Conservation (phyloP, 2,113 vertebrate genomes). For the Atractosteus spatula region DNA sequence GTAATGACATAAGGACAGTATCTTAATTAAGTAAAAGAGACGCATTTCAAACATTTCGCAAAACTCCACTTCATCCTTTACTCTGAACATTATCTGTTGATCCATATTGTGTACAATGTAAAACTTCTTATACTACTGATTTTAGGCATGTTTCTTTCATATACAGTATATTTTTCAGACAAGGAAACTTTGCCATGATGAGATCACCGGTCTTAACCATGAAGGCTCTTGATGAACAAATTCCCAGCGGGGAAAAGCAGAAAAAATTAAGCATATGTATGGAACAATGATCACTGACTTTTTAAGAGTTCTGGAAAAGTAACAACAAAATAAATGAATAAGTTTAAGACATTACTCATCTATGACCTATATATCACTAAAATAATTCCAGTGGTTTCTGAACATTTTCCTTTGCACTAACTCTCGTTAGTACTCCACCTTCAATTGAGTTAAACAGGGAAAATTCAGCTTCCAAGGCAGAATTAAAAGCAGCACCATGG, state of each 20-base stretch:
- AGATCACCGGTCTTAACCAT: conserved; percentile 35
- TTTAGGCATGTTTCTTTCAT: too few relatives aligned
- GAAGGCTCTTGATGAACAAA: conserved; percentile 39
- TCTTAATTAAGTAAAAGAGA: too few relatives aligned
- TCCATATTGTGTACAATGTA: too few relatives aligned
- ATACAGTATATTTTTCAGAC: too few relatives aligned
- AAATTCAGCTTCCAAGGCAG: conserved; percentile 8
- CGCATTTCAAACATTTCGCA: not conserved
- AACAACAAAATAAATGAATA: too few relatives aligned
- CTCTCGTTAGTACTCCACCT: not conserved
- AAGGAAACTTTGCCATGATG: not conserved
- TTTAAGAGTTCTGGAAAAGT: conserved; percentile 30
- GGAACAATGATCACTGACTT: conserved; percentile 46
- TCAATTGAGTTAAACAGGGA: not conserved
- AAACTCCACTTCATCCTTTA: too few relatives aligned
- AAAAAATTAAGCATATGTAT: conserved; percentile 22
- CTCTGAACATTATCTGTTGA: too few relatives aligned
- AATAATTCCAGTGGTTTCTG: not conserved
- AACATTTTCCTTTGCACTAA: not conserved
- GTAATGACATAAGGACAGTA: too few relatives aligned
- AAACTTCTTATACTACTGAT: too few relatives aligned
- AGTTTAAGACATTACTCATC: conserved; percentile 15
- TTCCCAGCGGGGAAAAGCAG: conserved; percentile 24
- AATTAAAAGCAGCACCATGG: conserved; percentile 20
- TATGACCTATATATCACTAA: conserved; percentile 2